A percentile compares a stretch with the other conserved stretches of the same genome.
These are phyloP conservation scores for Siphamia tubifer DNA, from an alignment of 2,113 vertebrate genomes.

Conservation along the genomic window DNA sequence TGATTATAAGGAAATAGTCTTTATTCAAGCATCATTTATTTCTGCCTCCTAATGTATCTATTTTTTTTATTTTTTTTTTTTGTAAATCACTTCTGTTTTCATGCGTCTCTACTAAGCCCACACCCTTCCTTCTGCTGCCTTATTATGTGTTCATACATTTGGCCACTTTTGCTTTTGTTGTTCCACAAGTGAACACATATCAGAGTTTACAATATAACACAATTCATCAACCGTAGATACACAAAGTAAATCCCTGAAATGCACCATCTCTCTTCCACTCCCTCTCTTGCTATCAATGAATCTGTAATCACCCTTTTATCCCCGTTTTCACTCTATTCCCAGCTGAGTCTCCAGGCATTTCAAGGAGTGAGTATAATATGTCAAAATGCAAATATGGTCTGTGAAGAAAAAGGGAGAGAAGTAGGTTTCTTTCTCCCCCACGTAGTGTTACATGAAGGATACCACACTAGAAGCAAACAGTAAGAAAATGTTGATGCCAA, in stretches of 20 bases:
- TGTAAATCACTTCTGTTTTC: neutral
- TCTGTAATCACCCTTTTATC: neutral
- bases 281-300: neutral
- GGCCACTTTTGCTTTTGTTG: constrained; percentile 16
- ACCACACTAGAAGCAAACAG: neutral
- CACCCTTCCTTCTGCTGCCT: constrained; percentile 13
- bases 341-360: neutral
- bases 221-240: constrained; percentile 8
- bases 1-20: no score
- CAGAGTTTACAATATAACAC: constrained; percentile 8
- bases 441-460: no score
- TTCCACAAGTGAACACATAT: constrained; percentile 25
- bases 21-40: no score
- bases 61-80: neutral
- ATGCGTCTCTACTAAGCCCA: neutral
- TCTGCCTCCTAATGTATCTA: no score
- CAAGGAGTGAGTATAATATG: neutral
- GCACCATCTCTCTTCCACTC: neutral
- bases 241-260: neutral
- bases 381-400: neutral
- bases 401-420: no score
- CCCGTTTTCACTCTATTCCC: neutral
- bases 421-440: no score
- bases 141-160: constrained; percentile 41
- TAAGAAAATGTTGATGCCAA: neutral